Base-by-base conservation (phyloP, 2,888 invertebrate species). In the Caradrina clavipalpis region DNA sequence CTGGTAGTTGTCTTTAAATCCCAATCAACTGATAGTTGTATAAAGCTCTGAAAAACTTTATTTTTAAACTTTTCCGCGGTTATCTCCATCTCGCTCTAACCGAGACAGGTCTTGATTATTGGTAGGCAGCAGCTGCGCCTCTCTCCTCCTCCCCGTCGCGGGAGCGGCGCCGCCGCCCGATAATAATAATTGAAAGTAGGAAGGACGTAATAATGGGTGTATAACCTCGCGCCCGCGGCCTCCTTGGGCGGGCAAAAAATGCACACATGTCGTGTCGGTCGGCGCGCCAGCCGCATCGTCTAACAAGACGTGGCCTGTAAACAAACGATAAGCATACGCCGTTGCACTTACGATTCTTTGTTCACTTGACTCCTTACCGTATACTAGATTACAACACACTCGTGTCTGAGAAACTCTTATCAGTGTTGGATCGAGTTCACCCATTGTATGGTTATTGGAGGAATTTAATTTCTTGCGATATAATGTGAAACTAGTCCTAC, bases 71-170 rank as follows among this genome's bases (percentile, higher is more conserved):
- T 88, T 76, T 71, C 76, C 78, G 73, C 69, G 78, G 84, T 60
- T 92, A 89, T 91, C 88, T 89, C 95, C 82, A 76, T 95, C 95
- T 94, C 94, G 60, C 88, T 95, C 93, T 90, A 81, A 82, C 85
- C 71, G 82, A 88, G 92, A 94, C 93, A 91, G 90, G 93, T 95
- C 95, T 95, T 95, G 95, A 95, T 96, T 96, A 96, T 96, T 96
- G 96, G 96, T 96, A 96, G 96, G 96, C 95, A 96, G 96, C 96
- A 96, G 96, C 95, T 96, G 96, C 94, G 95, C 95, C 95, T 95
- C 96, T 96, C 95, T 95, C 94, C 95, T 95, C 95, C 96, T 94
- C 95, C 95, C 95, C 95, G 92, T 90, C 92, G 92, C 95, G 93
- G 92, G 94, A 92, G 92, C 94, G 94, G 92, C 91, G 93, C 95